phyloP scores from a whole-genome alignment of 2,888 invertebrate genomes.

The Aphidoletes aphidimyza region DNA sequence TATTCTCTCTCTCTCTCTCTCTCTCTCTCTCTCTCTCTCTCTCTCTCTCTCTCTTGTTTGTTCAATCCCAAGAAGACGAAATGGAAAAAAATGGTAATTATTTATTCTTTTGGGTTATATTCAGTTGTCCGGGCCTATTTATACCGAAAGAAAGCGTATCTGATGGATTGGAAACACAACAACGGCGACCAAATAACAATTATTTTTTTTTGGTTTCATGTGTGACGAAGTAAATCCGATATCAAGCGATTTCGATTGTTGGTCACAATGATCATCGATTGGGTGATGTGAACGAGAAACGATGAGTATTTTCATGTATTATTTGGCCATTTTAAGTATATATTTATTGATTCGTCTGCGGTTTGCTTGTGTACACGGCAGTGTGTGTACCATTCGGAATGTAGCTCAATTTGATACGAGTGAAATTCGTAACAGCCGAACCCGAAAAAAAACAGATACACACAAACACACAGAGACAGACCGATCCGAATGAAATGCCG shows the following conservation, averaged over 20 bases:
- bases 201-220: background rate
- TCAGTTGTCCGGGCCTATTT: background rate
- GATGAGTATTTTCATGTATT: background rate
- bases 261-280: background rate
- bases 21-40: too few relatives aligned
- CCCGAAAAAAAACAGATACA: background rate
- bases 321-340: background rate
- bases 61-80: background rate
- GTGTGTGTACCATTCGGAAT: background rate
- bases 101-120: background rate
- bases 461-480: background rate
- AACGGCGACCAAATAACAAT: background rate
- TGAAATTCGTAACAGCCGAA: background rate
- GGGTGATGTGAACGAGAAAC: background rate
- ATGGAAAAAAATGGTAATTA: background rate
- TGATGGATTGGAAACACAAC: background rate
- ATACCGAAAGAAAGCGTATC: background rate
- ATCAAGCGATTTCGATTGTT: background rate
- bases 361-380: background rate
- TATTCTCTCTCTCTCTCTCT: too few relatives aligned
- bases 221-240: background rate
- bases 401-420: background rate
- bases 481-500: too few relatives aligned
- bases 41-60: too few relatives aligned
- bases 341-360: background rate